A percentile compares a stretch with the other conserved stretches of the same genome.
phyloP scores from a whole-genome alignment of 2,113 vertebrate species.

The Origma solitaria region DNA sequence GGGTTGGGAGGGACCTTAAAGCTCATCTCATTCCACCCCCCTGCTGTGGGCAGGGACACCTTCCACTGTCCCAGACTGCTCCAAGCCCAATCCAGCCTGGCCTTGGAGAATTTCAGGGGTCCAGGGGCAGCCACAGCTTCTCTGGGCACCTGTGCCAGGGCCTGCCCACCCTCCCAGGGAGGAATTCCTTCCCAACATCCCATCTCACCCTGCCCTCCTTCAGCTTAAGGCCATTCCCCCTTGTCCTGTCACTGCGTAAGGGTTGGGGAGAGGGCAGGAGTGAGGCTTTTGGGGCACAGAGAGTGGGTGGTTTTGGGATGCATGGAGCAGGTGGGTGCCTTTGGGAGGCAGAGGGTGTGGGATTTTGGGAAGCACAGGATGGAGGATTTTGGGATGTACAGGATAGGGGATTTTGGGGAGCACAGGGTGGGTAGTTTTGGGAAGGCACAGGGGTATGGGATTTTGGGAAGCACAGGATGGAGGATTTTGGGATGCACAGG shows the following conservation, averaged over 20 bases:
- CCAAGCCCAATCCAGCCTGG: background rate
- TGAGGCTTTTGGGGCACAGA: background rate
- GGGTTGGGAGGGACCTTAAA: background rate
- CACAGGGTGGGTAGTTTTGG: background rate
- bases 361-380: background rate
- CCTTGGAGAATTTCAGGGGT: background rate
- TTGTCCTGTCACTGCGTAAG: background rate
- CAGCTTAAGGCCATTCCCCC: background rate
- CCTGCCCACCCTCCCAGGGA: background rate
- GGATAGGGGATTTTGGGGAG: background rate
- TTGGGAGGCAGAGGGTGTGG: background rate
- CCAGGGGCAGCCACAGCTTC: background rate
- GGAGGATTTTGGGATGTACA: background rate
- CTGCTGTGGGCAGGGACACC: background rate
- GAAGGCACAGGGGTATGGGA: no score
- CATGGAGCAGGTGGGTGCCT: background rate
- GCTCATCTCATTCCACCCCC: background rate
- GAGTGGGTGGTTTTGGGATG: background rate
- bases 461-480: background rate
- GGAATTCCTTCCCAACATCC: background rate
- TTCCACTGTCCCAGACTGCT: background rate
- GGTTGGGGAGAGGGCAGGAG: background rate
- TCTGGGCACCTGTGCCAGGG: background rate
- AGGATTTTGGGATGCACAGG: background rate
- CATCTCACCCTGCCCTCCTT: background rate